Base-by-base conservation (phyloP, 2,797 vertebrate genomes). In the Coracias cyanogaster region DNA sequence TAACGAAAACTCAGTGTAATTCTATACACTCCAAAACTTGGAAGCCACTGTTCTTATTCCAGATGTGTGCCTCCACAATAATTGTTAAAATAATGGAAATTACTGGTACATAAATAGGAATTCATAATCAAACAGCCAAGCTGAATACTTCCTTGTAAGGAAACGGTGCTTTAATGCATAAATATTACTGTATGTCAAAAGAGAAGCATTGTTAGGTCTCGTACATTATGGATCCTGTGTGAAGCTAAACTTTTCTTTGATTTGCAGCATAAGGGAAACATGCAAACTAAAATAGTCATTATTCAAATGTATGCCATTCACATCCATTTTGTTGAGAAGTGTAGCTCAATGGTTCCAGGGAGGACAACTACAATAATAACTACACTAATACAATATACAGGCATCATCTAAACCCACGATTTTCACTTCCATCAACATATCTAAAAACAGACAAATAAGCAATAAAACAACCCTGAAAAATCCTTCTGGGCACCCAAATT, bases 1-100 rank as follows among this genome's bases (percentile, higher is more conserved):
- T 93, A 82, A 95, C 70, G 94, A 90, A 93, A 93, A 83, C 9
- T 89, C 69, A 54, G 29, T 37, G 35, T 48, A 86, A 45, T 46
- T 88, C 65, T 55, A 29, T 17, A 46, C 7, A 67, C 22, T 43
- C 74, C 48, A 43, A 37, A 72, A 82, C 65, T 83, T 86, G 22
- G 25, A 93, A 87, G 62, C 7, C 26, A 29, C 25, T 45, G 22
- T 28, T 91, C 66, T 72, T 54, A 80, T 58, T 84, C 49, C 39
- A 85, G 70, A 87, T 24, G 48, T 39, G 43, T 4, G 39, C 26
- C 33, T 92, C 58, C 67, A 82, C 2, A 33, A 15, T 33, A 77
- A 69, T 33, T 58, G 46, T 51, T 77, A 72, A 72, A 79, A 45
- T 55, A 83, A 86, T 43, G n/a, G n/a, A 66, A 92, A 91, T 62